Conservation (phyloP, 2,888 invertebrate species). For the Acrobasis repandana region DNA sequence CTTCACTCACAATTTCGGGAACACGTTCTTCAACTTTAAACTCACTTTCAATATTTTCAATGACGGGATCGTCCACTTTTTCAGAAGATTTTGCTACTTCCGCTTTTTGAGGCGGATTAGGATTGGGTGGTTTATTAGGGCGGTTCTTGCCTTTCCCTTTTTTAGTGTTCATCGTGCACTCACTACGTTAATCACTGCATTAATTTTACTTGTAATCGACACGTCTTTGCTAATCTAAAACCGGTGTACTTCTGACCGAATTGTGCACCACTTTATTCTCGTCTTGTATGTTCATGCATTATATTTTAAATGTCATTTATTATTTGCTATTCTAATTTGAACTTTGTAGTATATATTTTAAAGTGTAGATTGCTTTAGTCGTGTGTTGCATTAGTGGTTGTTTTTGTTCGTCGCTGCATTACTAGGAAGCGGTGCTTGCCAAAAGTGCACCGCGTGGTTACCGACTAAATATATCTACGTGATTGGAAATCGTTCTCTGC, state of each 20-base stretch:
- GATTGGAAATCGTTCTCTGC: conserved; percentile 19
- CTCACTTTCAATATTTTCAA: conserved; percentile 34
- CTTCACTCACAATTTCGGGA: conserved; percentile 46
- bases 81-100: conserved; percentile 38
- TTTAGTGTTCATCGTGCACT: conserved; percentile 61
- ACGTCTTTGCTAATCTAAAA: conserved; percentile 62
- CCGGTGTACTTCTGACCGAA: conserved; percentile 68
- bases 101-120: conserved; percentile 41
- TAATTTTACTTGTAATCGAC: conserved; percentile 36
- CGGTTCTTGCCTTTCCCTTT: conserved; percentile 71
- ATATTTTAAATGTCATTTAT: conserved; percentile 67
- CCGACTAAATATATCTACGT: conserved; percentile 42
- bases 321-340: background rate
- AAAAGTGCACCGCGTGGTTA: conserved; percentile 46
- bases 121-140: conserved; percentile 46
- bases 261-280: conserved; percentile 65
- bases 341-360: conserved; percentile 18
- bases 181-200: conserved; percentile 24
- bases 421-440: conserved; percentile 56
- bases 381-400: conserved; percentile 18
- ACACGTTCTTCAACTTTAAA: conserved; percentile 38
- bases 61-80: conserved; percentile 33
- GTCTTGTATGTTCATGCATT: conserved; percentile 57
- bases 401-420: conserved; percentile 34
- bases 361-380: conserved; percentile 24